Percentiles rank a stretch among this genome's conserved stretches.
Evolutionary conservation across 2,113 vertebrate genomes (phyloP).

Genomic region (Cyrtonyx montezumae): DNA sequence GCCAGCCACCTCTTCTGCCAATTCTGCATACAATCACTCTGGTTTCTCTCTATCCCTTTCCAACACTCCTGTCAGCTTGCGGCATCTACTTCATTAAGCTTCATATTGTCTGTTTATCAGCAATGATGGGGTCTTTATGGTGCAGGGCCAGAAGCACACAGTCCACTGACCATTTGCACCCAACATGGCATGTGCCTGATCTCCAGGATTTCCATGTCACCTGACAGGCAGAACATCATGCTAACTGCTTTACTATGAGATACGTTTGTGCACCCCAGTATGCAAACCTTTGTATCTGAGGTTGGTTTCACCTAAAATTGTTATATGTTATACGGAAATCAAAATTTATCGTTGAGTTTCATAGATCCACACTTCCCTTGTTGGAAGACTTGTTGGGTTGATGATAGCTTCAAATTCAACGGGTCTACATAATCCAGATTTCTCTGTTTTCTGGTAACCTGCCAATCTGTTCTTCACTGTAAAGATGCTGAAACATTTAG

Average conservation of each 20-base stretch:
- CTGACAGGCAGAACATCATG: background rate
- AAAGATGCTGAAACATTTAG: background rate
- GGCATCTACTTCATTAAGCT: conserved; percentile 69
- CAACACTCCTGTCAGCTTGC: conserved; percentile 60
- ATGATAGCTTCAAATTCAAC: background rate
- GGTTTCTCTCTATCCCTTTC: conserved; percentile 62
- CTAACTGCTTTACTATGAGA: background rate
- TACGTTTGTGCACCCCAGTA: background rate
- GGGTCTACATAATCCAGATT: background rate
- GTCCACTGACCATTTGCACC: background rate
- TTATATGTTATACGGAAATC: background rate
- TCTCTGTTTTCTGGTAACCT: background rate
- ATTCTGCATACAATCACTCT: conserved; percentile 51
- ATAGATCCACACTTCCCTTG: background rate
- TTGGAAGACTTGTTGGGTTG: background rate
- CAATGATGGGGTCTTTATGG: conserved; percentile 52
- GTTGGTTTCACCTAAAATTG: conserved; percentile 26
- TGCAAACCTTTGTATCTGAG: background rate
- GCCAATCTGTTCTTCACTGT: background rate
- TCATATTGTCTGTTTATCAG: conserved; percentile 50
- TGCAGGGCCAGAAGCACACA: background rate
- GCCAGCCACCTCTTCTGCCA: conserved; percentile 66
- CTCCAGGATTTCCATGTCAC: background rate
- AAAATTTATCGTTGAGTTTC: background rate
- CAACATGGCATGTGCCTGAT: background rate